Evolutionary conservation across 2,797 vertebrate genomes (phyloP).

Genomic region (Ateles fusciceps): DNA sequence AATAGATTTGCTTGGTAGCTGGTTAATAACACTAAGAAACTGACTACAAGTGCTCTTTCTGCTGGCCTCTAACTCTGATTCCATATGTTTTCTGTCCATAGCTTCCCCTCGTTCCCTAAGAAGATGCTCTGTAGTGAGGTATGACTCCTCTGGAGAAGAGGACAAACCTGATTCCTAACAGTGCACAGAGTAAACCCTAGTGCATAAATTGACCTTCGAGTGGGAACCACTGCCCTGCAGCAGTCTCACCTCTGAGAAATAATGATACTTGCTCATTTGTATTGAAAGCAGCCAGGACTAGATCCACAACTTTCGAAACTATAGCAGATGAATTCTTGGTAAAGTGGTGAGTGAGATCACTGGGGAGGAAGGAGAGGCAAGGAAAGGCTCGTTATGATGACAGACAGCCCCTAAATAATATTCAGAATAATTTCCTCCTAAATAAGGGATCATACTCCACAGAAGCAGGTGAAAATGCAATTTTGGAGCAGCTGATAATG

Average conservation of each 20-base stretch:
- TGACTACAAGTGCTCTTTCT: accelerated
- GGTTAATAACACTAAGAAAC: neutral
- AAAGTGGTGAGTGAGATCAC: neutral
- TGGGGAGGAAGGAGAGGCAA: neutral
- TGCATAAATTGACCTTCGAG: neutral
- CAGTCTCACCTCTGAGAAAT: neutral
- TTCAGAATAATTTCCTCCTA: slow-evolving; percentile 9
- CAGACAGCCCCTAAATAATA: neutral
- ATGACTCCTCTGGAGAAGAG: neutral
- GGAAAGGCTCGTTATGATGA: neutral
- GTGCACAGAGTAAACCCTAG: accelerated
- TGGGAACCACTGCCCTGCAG: neutral
- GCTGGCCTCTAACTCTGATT: neutral
- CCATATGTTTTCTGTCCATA: neutral
- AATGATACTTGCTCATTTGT: neutral
- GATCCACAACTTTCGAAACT: neutral
- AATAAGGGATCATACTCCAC: neutral
- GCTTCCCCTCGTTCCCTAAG: neutral
- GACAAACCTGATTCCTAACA: neutral
- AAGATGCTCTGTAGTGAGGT: neutral
- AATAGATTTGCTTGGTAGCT: neutral
- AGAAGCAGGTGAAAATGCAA: slow-evolving; percentile 58
- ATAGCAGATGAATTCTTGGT: neutral
- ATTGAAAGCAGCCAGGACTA: neutral
- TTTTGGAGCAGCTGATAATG: neutral